These are phyloP conservation scores for Dryas iulia DNA, from an alignment of 1,140 invertebrate genomes.

Conservation along the genomic window DNA sequence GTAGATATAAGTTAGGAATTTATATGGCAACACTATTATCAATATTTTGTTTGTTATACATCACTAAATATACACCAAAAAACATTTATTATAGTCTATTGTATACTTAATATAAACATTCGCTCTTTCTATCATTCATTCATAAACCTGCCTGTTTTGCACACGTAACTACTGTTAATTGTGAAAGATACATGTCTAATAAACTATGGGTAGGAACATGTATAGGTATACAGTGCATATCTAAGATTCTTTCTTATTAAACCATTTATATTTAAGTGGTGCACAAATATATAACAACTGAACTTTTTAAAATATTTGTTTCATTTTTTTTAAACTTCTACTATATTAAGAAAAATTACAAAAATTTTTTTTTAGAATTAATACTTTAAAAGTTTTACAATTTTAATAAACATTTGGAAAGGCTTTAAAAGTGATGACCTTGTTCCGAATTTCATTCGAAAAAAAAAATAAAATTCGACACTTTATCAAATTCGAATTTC, in stretches of 20 bases:
- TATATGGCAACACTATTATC: not conserved
- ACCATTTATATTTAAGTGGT: not conserved
- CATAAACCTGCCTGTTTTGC: too few relatives aligned
- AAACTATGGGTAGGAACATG: too few relatives aligned
- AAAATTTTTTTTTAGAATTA: not conserved
- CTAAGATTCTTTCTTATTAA: not conserved
- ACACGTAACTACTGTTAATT: too few relatives aligned
- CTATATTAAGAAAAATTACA: too few relatives aligned
- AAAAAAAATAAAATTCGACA: too few relatives aligned
- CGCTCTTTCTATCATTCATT: too few relatives aligned
- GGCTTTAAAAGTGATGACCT: too few relatives aligned
- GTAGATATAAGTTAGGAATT: not conserved
- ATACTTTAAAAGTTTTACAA: not conserved
- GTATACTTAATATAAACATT: not conserved
- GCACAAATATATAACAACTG: not conserved
- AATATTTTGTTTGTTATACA: not conserved
- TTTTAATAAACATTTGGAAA: too few relatives aligned
- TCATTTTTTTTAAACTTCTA: too few relatives aligned
- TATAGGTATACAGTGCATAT: not conserved
- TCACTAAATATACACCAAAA: not conserved
- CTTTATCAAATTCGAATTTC: not conserved
- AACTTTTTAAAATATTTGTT: too few relatives aligned
- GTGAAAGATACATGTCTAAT: too few relatives aligned
- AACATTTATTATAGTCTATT: not conserved
- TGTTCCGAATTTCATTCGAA: too few relatives aligned